phyloP scores from a whole-genome alignment of 1,140 invertebrate genomes.

The Ceratosolen fusciceps region DNA sequence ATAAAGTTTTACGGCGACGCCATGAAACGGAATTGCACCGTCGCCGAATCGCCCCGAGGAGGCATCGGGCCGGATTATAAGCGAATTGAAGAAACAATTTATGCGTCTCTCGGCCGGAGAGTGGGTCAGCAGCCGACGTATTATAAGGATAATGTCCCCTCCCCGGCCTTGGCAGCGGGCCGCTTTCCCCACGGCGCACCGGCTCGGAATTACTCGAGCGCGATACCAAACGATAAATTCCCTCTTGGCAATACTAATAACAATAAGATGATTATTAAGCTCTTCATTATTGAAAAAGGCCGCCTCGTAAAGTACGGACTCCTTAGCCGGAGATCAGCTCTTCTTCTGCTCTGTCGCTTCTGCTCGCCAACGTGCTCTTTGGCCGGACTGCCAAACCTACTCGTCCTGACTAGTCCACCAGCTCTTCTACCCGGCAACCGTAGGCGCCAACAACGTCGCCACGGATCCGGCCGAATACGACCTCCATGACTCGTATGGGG shows the following conservation, averaged over 20 bases:
- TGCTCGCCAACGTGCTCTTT: too few relatives aligned
- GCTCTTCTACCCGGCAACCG: too few relatives aligned
- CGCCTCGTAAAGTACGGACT: background rate
- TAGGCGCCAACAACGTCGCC: too few relatives aligned
- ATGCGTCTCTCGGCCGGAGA: constrained; percentile 17
- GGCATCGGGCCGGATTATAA: constrained; percentile 37
- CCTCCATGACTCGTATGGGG: too few relatives aligned
- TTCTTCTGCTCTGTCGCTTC: background rate
- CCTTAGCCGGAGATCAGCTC: background rate
- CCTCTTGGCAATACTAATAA: background rate
- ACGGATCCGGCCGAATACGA: too few relatives aligned
- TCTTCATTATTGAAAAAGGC: constrained; percentile 12
- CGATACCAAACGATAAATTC: constrained; percentile 22
- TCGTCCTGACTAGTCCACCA: too few relatives aligned
- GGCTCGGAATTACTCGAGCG: background rate
- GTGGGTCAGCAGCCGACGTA: constrained; percentile 14
- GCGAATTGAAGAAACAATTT: constrained; percentile 40
- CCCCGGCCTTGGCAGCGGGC: background rate
- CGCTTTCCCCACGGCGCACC: background rate
- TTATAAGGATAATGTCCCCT: too few relatives aligned
- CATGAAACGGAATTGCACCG: constrained; percentile 28
- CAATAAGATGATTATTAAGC: constrained; percentile 5
- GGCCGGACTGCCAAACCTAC: too few relatives aligned
- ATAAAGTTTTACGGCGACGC: constrained; percentile 45
- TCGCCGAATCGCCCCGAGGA: background rate